phyloP scores from a whole-genome alignment of 2,113 vertebrate species.

The Jacana jacana region DNA sequence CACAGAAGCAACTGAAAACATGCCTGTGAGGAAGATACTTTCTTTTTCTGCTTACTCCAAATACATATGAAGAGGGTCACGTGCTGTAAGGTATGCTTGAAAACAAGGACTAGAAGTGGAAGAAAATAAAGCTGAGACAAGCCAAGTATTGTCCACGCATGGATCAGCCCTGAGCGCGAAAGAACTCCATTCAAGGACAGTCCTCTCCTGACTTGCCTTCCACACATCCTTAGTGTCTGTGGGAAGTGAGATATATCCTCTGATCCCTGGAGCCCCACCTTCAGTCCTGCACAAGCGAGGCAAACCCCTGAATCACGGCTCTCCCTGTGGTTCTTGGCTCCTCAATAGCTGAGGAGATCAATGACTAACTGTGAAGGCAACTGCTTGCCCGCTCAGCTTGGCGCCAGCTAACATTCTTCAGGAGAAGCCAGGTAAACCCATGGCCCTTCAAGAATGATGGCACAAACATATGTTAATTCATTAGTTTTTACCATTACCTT shows the following conservation, averaged over 20 bases:
- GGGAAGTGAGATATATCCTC: background rate
- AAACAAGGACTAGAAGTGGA: background rate
- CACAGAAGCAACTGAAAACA: background rate
- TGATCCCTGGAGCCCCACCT: background rate
- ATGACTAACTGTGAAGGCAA: background rate
- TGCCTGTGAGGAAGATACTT: background rate
- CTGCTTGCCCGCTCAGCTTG: background rate
- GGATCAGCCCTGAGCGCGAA: background rate
- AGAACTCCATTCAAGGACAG: background rate
- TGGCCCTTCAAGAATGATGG: background rate
- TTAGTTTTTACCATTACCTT: background rate
- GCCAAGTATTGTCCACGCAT: background rate
- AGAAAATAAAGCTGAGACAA: background rate
- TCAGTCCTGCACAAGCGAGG: background rate
- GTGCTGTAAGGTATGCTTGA: accelerated
- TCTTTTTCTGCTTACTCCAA: background rate
- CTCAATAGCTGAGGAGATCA: background rate
- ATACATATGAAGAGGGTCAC: no score
- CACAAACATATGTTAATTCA: background rate
- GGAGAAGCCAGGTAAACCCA: background rate
- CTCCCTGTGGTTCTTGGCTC: background rate
- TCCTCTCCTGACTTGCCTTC: background rate
- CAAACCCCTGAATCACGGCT: background rate
- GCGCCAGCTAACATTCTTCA: background rate
- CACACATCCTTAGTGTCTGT: background rate